Conservation (phyloP, 2,113 vertebrate species). For the Gorsachius goisagi region DNA sequence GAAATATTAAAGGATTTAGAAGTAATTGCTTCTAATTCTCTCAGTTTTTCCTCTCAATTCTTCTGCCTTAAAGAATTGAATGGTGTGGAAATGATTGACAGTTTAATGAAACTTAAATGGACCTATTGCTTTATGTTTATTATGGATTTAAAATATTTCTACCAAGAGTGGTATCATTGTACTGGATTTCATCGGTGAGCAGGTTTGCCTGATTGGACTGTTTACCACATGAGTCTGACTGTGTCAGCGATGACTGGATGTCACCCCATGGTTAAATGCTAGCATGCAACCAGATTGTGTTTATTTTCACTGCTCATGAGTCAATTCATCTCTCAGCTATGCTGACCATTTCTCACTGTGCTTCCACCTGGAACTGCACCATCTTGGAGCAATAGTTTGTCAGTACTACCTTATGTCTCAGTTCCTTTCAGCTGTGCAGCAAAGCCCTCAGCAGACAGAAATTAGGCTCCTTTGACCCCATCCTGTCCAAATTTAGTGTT, state of each 20-base stretch:
- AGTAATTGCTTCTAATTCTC: background rate
- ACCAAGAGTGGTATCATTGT: accelerated
- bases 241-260: background rate
- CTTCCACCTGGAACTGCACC: background rate
- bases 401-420: background rate
- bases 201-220: background rate
- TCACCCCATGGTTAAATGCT: background rate
- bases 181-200: background rate
- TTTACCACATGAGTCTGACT: background rate
- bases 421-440: background rate
- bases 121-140: background rate
- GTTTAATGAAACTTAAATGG: background rate
- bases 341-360: background rate
- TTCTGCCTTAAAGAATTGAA: background rate
- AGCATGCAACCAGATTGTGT: background rate
- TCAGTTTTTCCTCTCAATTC: background rate
- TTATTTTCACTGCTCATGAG: background rate
- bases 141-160: background rate
- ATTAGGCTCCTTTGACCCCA: background rate
- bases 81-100: background rate
- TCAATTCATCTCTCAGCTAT: background rate
- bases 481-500: background rate
- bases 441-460: background rate
- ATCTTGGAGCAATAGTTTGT: background rate
- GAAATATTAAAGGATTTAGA: background rate